Conservation (phyloP, 2,113 vertebrate species). For the Dolichotis patagonum region DNA sequence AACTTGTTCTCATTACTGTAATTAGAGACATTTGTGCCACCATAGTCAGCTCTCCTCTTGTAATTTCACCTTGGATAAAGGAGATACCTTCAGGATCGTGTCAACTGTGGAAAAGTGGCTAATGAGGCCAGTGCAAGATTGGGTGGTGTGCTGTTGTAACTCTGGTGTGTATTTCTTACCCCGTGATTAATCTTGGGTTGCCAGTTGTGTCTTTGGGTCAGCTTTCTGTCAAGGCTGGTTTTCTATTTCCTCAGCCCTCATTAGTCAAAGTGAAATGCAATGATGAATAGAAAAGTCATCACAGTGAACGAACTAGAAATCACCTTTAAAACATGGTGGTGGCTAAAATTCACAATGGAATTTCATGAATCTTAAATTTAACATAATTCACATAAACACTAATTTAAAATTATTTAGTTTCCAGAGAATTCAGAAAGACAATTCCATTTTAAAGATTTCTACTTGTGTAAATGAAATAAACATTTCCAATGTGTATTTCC, state of each 20-base stretch:
- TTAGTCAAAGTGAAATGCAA: constrained; percentile 46
- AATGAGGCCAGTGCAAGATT: background rate
- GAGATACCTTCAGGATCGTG: background rate
- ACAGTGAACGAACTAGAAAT: background rate
- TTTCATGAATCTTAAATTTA: background rate
- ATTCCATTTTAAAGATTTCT: constrained; percentile 39
- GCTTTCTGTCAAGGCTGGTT: background rate
- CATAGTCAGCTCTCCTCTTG: background rate
- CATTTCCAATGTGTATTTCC: constrained; percentile 33
- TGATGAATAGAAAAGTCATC: background rate
- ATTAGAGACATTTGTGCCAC: background rate
- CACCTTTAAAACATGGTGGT: background rate
- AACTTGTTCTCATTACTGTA: background rate
- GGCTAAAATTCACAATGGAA: constrained; percentile 19
- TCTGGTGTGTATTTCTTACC: background rate
- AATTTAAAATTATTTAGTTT: constrained; percentile 17
- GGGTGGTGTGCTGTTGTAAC: background rate
- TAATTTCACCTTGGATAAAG: background rate
- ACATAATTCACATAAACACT: background rate
- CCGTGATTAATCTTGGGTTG: background rate
- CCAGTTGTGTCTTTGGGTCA: constrained; percentile 39
- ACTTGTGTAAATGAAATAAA: background rate
- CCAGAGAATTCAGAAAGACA: constrained; percentile 31
- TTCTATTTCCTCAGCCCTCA: background rate
- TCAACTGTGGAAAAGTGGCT: background rate